A percentile compares a stretch with the other conserved stretches of the same genome.
phyloP scores from a whole-genome alignment of 2,888 invertebrate genomes.

The Chloroclystis v-ata region DNA sequence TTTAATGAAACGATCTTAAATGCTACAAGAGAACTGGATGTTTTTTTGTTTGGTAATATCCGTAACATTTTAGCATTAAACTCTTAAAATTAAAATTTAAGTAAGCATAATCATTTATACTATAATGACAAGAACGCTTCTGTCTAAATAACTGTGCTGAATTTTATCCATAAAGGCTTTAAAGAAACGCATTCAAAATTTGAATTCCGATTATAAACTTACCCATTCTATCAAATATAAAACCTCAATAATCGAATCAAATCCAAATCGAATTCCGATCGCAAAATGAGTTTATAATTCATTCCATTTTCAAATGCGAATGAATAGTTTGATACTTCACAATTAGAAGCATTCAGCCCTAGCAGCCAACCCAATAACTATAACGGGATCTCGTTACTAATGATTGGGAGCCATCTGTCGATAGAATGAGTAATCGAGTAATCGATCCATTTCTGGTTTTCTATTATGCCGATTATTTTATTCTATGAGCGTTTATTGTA shows the following conservation, averaged over 20 bases:
- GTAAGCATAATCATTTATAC: too few relatives aligned
- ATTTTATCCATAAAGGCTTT: too few relatives aligned
- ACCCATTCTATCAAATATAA: too few relatives aligned
- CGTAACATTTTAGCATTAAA: too few relatives aligned
- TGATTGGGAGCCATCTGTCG: conserved; percentile 65
- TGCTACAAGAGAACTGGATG: too few relatives aligned
- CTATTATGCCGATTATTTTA: conserved; percentile 28
- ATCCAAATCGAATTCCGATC: not conserved
- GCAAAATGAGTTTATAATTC: not conserved
- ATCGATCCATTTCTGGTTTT: conserved; percentile 39
- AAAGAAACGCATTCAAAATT: too few relatives aligned
- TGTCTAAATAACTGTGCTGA: too few relatives aligned
- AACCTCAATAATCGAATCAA: not conserved
- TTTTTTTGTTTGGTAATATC: too few relatives aligned
- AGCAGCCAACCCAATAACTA: conserved; percentile 18
- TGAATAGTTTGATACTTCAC: conserved; percentile 1
- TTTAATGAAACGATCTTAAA: too few relatives aligned
- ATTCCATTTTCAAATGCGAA: conserved; percentile 3
- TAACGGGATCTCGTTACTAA: conserved; percentile 31
- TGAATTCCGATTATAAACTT: too few relatives aligned
- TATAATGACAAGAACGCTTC: too few relatives aligned
- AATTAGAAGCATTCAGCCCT: conserved; percentile 7
- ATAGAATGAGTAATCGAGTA: conserved; percentile 41
- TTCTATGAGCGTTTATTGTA: conserved; percentile 17
- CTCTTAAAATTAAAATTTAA: too few relatives aligned